Base-by-base conservation (phyloP, 1,140 invertebrate genomes). In the Drosophila oshimai region DNA sequence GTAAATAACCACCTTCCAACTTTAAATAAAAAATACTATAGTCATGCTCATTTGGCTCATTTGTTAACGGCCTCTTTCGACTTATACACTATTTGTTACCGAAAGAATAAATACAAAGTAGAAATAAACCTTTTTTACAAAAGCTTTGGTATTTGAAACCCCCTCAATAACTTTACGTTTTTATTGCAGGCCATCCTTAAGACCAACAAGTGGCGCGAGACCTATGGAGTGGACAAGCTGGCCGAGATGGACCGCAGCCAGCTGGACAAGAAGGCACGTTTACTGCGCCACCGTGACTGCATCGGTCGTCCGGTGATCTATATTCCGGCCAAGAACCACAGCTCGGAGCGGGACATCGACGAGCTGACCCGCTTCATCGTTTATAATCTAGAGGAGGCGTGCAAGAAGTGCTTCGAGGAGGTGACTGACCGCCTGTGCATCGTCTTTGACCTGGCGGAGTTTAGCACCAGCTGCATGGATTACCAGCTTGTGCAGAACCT, bases 391-490 rank as follows among this genome's bases (percentile, higher is more conserved):
- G 95, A 96, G 90, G 93, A 94, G 83, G 94, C 94, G 2, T 95
- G 94, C 89, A 95, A 95, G 78, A 94, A 93, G 89, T 95, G 95
- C 92, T 95, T 95, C 90, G 95, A 95, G 84, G 94, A 95, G 90
- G 94, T 96, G 2, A 92, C 95, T n/a, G 95, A 96, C 89, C 95
- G 95, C 78, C 83, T 96, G 2, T 95, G 95, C 78, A 95, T 95
- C 74, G 93, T 96, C 18, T 95, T 96, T 91, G 95, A 96, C 80
- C 79, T 96, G 47, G 93, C 94, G 47, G 94, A 94, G 54, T 95
- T 96, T 81, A 94, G 94, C 31, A 90, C 95, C 24, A 93, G 92
- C 13, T 95, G 94, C 79, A 95, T 95, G 95, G 95, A 96, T 75
- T 95, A 95, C 87, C 95, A 95, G 88, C 92, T 95, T 49, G 92